phyloP scores from a whole-genome alignment of 2,888 invertebrate species.

The Drosophila bunnanda region DNA sequence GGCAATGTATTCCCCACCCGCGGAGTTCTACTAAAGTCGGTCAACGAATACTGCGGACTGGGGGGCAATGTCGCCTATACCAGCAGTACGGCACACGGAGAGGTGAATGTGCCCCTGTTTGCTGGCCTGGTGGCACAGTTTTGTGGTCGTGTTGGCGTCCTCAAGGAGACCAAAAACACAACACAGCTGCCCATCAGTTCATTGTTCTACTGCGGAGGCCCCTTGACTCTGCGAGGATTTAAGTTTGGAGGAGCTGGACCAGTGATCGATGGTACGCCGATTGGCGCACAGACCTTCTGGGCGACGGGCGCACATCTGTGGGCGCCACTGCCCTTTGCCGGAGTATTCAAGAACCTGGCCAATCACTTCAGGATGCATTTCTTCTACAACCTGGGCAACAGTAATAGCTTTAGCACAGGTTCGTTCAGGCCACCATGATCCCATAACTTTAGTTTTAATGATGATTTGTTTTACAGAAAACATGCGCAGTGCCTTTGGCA shows the following conservation, averaged over 20 bases:
- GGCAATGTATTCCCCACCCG: conserved; percentile 91
- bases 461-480: conserved; percentile 81
- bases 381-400: conserved; percentile 95
- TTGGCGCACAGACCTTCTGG: conserved; percentile 94
- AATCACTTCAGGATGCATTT: conserved; percentile 94
- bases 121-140: conserved; percentile 83
- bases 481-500: conserved; percentile 91
- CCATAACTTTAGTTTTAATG: background rate
- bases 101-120: conserved; percentile 88
- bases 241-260: conserved; percentile 94
- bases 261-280: conserved; percentile 90
- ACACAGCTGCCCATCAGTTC: conserved; percentile 81
- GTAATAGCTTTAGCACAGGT: conserved; percentile 86
- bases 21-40: conserved; percentile 90
- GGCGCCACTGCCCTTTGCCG: conserved; percentile 94
- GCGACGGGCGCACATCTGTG: conserved; percentile 94
- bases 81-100: conserved; percentile 91
- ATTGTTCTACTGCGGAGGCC: conserved; percentile 89
- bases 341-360: conserved; percentile 91
- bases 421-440: background rate
- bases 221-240: conserved; percentile 95
- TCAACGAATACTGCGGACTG: conserved; percentile 92
- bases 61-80: conserved; percentile 97
- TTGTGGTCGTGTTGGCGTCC: conserved; percentile 82
- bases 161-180: conserved; percentile 79